Evolutionary conservation across 2,797 vertebrate species (phyloP).

Genomic region (Columba guinea): DNA sequence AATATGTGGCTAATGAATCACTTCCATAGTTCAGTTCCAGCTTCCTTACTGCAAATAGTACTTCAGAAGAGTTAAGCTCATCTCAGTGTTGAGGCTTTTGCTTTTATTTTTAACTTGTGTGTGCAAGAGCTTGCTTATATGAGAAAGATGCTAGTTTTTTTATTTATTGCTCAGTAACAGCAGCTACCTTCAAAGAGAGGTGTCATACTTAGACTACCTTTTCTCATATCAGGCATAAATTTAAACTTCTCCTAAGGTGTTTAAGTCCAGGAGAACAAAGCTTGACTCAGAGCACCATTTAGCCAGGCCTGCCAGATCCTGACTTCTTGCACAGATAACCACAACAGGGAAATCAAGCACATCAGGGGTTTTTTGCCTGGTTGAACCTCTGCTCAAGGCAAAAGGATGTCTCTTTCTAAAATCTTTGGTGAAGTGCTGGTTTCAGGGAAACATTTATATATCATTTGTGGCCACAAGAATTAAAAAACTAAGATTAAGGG

Average conservation of each 20-base stretch:
- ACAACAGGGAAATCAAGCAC: not conserved
- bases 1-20: conserved; percentile 54
- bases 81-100: not conserved
- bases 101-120: not conserved
- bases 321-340: not conserved
- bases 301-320: not conserved
- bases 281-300: not conserved
- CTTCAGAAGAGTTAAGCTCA: not conserved
- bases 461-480: not conserved
- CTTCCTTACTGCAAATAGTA: not conserved
- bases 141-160: not conserved
- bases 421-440: not conserved
- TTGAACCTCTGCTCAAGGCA: not conserved
- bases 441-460: not conserved
- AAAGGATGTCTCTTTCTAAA: not conserved
- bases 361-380: not conserved
- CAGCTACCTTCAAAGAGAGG: not conserved
- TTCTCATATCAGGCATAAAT: not conserved
- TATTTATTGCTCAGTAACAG: not conserved
- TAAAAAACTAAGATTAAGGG: not conserved
- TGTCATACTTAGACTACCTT: not conserved
- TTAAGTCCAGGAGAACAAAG: not conserved
- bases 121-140: not conserved
- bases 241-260: not conserved
- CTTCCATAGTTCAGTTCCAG: not conserved